Evolutionary conservation across 2,797 vertebrate genomes (phyloP).

Genomic region (Bovichtus diacanthus): DNA sequence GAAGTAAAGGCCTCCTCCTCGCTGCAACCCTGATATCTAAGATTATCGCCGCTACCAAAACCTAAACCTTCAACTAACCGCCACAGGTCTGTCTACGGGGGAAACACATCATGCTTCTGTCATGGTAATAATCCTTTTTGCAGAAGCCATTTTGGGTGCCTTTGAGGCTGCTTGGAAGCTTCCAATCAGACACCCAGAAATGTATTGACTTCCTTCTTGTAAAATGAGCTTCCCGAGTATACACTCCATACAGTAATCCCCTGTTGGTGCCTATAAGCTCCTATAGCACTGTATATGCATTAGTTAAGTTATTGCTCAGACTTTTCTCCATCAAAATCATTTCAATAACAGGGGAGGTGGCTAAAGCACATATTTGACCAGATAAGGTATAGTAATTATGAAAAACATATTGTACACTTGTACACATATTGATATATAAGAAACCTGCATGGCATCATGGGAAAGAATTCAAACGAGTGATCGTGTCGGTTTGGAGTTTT

Average conservation of each 20-base stretch:
- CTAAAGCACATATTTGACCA: slow-evolving; percentile 48
- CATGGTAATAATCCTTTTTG: slow-evolving; percentile 60
- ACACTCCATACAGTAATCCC: slow-evolving; percentile 20
- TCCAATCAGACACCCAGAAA: slow-evolving; percentile 37
- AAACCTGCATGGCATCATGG: slow-evolving; percentile 28
- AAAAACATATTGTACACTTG: slow-evolving; percentile 42
- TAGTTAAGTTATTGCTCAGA: slow-evolving; percentile 19
- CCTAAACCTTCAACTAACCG: slow-evolving; percentile 37
- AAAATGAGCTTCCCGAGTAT: slow-evolving; percentile 37
- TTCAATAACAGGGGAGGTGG: slow-evolving; percentile 58
- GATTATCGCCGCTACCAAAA: slow-evolving; percentile 47
- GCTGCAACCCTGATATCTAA: slow-evolving; percentile 48
- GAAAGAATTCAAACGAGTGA: slow-evolving; percentile 27
- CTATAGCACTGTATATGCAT: neutral
- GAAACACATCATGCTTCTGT: slow-evolving; percentile 52
- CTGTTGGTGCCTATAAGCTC: slow-evolving; percentile 12
- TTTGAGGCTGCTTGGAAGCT: slow-evolving; percentile 21
- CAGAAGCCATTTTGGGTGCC: slow-evolving; percentile 40
- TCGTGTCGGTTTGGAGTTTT: slow-evolving; percentile 8
- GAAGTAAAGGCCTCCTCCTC: slow-evolving; percentile 72
- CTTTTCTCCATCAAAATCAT: slow-evolving; percentile 51
- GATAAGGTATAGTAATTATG: slow-evolving; percentile 60
- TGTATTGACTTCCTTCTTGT: slow-evolving; percentile 7
- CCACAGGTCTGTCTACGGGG: slow-evolving; percentile 39
- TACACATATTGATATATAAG: slow-evolving; percentile 27